Evolutionary conservation across 2,888 invertebrate genomes (phyloP).

Genomic region (Ophioninae sp.): DNA sequence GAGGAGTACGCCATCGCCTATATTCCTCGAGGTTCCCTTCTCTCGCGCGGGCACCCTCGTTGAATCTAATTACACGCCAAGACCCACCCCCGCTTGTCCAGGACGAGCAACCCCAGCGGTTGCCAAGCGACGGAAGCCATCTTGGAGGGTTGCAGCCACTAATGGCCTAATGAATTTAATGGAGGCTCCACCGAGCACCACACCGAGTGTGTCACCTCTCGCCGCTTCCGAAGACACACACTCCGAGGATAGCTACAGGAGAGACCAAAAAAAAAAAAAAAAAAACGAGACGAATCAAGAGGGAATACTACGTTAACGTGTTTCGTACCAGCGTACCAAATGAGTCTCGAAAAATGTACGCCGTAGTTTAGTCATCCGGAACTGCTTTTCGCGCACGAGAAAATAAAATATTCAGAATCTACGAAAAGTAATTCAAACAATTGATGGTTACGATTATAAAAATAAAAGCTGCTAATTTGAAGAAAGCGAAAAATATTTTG

Average conservation of each 20-base stretch:
- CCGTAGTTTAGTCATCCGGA: too few relatives aligned
- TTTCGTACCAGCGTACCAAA: neutral
- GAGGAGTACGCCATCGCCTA: constrained; percentile 49
- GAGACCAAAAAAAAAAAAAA: constrained; percentile 54
- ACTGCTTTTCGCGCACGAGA: too few relatives aligned
- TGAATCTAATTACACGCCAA: constrained; percentile 80
- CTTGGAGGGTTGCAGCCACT: constrained; percentile 81
- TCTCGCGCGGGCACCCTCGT: constrained; percentile 75
- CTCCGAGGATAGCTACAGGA: constrained; percentile 49
- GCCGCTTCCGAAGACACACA: constrained; percentile 66
- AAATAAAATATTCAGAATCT: too few relatives aligned
- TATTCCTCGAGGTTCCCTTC: constrained; percentile 67
- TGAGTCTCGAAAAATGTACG: constrained; percentile 29
- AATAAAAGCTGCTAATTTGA: too few relatives aligned
- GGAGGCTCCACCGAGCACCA: constrained; percentile 76
- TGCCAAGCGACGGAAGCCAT: constrained; percentile 81
- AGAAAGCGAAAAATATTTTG: too few relatives aligned
- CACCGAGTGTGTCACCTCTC: constrained; percentile 59
- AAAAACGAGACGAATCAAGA: constrained; percentile 43
- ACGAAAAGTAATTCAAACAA: too few relatives aligned
- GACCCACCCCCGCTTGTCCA: constrained; percentile 71
- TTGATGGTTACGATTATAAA: too few relatives aligned
- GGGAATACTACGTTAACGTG: constrained; percentile 12
- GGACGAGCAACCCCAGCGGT: constrained; percentile 67
- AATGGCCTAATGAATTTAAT: constrained; percentile 82